A percentile compares a stretch with the other conserved stretches of the same genome.
Conservation (phyloP, 2,797 vertebrate species). For the Xenopus petersii region DNA sequence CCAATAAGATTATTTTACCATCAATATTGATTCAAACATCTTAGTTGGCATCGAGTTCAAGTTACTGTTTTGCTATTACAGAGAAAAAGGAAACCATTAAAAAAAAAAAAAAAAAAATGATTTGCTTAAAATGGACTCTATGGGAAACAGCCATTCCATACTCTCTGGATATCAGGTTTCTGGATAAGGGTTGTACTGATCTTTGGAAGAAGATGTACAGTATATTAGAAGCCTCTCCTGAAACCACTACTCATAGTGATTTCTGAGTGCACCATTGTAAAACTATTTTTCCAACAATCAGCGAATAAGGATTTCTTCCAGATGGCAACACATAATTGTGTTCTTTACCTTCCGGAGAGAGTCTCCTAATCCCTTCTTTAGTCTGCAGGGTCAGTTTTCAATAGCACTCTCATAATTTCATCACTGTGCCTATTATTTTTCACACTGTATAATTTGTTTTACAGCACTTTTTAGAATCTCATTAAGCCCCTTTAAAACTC, state of each 20-base stretch:
- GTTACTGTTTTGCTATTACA: no score
- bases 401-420: neutral
- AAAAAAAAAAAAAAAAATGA: no score
- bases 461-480: slow-evolving; percentile 41
- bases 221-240: neutral
- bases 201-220: no score
- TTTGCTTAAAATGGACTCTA: no score
- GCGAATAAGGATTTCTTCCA: slow-evolving; percentile 7
- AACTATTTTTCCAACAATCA: slow-evolving; percentile 3
- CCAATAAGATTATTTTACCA: no score
- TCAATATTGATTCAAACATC: no score
- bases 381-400: slow-evolving; percentile 11
- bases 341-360: slow-evolving; percentile 8
- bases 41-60: no score
- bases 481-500: slow-evolving; percentile 7
- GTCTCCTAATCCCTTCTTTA: slow-evolving; percentile 23
- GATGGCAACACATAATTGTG: slow-evolving; percentile 25
- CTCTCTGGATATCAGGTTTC: no score
- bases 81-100: no score
- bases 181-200: no score
- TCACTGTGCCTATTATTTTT: slow-evolving; percentile 40
- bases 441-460: neutral
- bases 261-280: slow-evolving; percentile 2
- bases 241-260: neutral
- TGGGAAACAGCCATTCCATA: no score